phyloP scores from a whole-genome alignment of 2,888 invertebrate genomes.

The Pachymerium ferrugineum region DNA sequence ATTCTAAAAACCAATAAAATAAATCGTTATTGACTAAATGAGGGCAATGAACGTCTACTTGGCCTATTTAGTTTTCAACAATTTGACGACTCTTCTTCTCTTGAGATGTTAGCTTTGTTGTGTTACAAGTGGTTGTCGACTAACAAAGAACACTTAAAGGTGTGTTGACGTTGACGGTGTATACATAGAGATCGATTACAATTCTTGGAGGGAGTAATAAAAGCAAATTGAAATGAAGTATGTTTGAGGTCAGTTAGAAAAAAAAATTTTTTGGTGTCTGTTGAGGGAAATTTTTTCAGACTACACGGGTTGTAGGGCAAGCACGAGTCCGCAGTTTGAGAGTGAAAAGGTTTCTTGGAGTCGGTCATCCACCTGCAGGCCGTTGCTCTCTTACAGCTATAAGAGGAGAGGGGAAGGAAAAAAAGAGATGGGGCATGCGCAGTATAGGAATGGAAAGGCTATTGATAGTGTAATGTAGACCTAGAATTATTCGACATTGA shows the following conservation, averaged over 20 bases:
- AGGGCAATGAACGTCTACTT: not conserved
- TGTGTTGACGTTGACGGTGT: no score
- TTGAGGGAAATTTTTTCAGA: not conserved
- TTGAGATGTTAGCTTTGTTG: not conserved
- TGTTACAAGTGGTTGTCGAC: not conserved
- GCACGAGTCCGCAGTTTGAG: conserved; percentile 1
- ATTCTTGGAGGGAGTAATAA: no score
- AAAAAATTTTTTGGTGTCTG: not conserved
- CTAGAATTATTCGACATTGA: not conserved
- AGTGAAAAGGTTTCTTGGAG: conserved; percentile 11
- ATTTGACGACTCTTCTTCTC: not conserved
- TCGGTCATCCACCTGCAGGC: conserved; percentile 27
- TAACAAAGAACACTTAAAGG: not conserved
- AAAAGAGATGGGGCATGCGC: not conserved
- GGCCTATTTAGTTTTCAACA: not conserved
- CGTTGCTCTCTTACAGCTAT: conserved; percentile 6
- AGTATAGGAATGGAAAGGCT: not conserved
- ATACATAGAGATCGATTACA: no score
- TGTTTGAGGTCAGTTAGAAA: not conserved
- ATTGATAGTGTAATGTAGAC: not conserved
- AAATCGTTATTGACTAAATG: not conserved
- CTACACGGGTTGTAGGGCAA: conserved; percentile 12
- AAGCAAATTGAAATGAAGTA: not conserved
- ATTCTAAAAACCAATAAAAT: not conserved
- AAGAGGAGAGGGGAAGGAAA: not conserved